Conservation (phyloP, 2,113 vertebrate genomes). For the Picathartes gymnocephalus region DNA sequence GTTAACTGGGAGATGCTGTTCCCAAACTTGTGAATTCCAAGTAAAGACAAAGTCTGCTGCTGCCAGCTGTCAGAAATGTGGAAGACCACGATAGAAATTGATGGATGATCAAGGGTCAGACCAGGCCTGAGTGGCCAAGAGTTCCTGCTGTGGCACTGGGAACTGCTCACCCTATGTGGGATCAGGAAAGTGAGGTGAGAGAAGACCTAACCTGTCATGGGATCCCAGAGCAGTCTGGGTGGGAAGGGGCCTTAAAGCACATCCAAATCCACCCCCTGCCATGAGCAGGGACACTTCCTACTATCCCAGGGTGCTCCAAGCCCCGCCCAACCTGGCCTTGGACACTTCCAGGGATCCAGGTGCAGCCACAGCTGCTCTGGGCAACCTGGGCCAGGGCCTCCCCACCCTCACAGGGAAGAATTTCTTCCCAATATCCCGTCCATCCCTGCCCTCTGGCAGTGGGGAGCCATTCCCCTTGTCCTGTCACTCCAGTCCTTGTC, state of each 20-base stretch:
- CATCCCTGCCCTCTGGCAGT: neutral
- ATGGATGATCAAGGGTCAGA: neutral
- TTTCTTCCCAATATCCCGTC: neutral
- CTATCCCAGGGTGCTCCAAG: accelerated
- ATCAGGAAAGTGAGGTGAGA: neutral
- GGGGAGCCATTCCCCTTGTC: neutral
- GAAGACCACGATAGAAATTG: accelerated
- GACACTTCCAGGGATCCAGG: neutral
- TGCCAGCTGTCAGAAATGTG: neutral
- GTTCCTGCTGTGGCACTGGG: neutral
- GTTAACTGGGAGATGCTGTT: neutral
- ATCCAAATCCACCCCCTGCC: neutral
- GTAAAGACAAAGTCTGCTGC: neutral
- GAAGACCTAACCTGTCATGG: accelerated
- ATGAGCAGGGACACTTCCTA: neutral
- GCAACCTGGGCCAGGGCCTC: neutral
- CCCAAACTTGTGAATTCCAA: neutral
- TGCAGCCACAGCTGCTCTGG: neutral
- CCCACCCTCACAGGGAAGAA: accelerated
- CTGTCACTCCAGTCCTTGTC: neutral
- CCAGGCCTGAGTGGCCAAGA: neutral
- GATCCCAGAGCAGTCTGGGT: neutral
- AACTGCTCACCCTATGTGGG: accelerated
- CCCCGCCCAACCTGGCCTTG: accelerated
- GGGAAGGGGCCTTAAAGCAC: neutral